A percentile compares a stretch with the other conserved stretches of the same genome.
phyloP scores from a whole-genome alignment of 2,888 invertebrate species.

The Fragum sueziense region DNA sequence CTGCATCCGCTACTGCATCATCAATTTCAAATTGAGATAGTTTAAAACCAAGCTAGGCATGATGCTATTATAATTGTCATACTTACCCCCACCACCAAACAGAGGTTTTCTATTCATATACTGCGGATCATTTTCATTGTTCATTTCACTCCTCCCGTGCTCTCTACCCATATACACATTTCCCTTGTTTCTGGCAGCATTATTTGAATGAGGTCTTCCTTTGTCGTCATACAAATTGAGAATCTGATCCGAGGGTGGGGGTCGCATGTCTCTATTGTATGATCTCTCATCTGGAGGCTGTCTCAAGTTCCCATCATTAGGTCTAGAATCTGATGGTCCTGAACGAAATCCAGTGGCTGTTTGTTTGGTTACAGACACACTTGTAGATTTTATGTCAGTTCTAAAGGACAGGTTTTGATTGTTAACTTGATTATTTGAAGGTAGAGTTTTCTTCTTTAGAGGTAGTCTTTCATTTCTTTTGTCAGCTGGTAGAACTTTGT shows the following conservation, averaged over 20 bases:
- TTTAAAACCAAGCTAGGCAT: too few species aligned
- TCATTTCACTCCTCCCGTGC: background rate
- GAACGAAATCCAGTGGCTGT: background rate
- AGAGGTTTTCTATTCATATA: conserved; percentile 43
- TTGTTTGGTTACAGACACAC: background rate
- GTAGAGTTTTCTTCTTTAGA: background rate
- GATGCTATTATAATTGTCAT: too few species aligned
- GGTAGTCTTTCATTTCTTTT: conserved; percentile 18
- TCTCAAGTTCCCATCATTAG: background rate
- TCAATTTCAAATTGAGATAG: too few species aligned
- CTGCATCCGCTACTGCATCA: too few species aligned
- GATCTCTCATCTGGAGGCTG: background rate
- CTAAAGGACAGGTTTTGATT: background rate
- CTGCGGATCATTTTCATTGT: background rate
- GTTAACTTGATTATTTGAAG: background rate
- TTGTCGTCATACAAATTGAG: background rate
- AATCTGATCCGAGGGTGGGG: background rate
- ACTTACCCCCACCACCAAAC: conserved; percentile 45
- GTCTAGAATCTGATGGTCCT: background rate
- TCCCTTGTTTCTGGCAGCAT: background rate
- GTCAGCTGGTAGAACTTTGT: background rate
- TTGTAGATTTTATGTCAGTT: background rate
- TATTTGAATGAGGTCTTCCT: background rate
- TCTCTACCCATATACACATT: background rate
- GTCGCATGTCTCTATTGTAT: background rate